Base-by-base conservation (phyloP, 30 jellyfish, hydroid and myxozoan genomes). In the Hydra vulgaris region DNA sequence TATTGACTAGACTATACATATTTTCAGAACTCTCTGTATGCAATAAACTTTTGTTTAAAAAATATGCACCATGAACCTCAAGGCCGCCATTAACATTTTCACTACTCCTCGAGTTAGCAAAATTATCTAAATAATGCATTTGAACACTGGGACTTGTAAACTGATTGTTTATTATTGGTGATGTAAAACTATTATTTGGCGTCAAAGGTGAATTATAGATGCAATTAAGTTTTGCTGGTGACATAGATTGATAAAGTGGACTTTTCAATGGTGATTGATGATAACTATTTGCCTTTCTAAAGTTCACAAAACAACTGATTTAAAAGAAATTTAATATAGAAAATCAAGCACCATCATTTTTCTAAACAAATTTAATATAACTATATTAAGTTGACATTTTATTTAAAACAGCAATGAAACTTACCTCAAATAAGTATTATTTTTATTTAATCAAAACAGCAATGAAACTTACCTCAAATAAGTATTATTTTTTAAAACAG, bases 21-120 rank as follows among this genome's bases (percentile, higher is more conserved):
- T 78, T 55, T 17, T 21, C 85, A 16, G 20, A 40, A 23, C n/a
- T 75, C n/a, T 53, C 77, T 19, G 27, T 26, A 25, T 78, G 81
- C 8, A 78, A 61, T 7, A 78, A 17, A 66, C 85, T 78, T 52
- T 78, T 78, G 66, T 78, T 78, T 18, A 78, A 53, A 54, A 78
- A 78, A 23, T 78, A 78, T 21, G 85, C 40, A 23, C 85, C 85
- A 78, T 78, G 76, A 53, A 78, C 80, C 66, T 78, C 85, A 0
- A 75, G 71, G 21, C 83, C 83, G 26, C 26, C 56, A 21, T 25
- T 75, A 12, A 12, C 61, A 40, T 40, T 40, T 40, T 40, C 61
- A 3, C 8, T 12, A 40, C 12, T 5, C 12, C 61, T 40, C 12
- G 61, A 3, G 12, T 40, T 3, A 3, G 61, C 8, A 40, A 12